phyloP scores from a whole-genome alignment of 1,140 invertebrate species.

The Dendrolimus punctatus region DNA sequence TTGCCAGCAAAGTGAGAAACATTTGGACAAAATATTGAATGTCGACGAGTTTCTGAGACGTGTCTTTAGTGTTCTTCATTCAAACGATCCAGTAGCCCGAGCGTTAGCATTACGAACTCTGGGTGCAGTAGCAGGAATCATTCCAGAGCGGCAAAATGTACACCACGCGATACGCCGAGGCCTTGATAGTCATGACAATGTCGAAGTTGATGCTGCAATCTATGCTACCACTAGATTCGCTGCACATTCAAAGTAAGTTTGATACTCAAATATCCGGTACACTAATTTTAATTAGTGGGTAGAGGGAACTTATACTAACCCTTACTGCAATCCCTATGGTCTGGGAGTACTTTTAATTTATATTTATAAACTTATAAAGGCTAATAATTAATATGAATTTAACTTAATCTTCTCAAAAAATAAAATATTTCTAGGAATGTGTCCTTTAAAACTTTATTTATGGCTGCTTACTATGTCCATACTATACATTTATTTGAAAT shows the following conservation, averaged over 20 bases:
- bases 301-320: too few relatives aligned
- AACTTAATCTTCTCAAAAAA: too few relatives aligned
- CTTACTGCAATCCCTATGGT: too few relatives aligned
- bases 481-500: too few relatives aligned
- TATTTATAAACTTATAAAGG: too few relatives aligned
- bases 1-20: conserved; percentile 95
- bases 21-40: conserved; percentile 96
- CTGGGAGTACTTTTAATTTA: too few relatives aligned
- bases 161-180: conserved; percentile 95
- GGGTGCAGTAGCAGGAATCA: conserved; percentile 93
- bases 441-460: too few relatives aligned
- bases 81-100: conserved; percentile 96
- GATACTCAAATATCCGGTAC: not conserved
- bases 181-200: conserved; percentile 94
- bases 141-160: conserved; percentile 94
- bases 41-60: conserved; percentile 95
- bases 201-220: conserved; percentile 96
- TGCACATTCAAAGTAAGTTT: conserved; percentile 86
- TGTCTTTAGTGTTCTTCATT: conserved; percentile 96
- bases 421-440: too few relatives aligned
- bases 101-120: conserved; percentile 92
- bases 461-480: too few relatives aligned
- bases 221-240: conserved; percentile 95
- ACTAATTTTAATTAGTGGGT: not conserved
- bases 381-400: too few relatives aligned